Base-by-base conservation (phyloP, 2,888 invertebrate species). In the Trisateles emortualis region DNA sequence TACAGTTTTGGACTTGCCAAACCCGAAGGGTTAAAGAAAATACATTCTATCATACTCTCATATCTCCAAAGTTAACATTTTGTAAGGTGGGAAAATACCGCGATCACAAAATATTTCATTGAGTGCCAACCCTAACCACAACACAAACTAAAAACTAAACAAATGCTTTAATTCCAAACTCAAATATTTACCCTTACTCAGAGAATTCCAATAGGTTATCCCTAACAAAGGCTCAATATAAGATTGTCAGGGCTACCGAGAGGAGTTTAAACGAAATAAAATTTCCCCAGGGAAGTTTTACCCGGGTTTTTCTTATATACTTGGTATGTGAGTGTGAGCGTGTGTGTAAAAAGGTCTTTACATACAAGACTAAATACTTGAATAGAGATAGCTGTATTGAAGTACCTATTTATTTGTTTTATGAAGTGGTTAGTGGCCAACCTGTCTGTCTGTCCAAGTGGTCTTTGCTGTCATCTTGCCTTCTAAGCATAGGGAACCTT, bases 231-330 rank as follows among this genome's bases (percentile, higher is more conserved):
- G 62, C 32, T 47, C 44, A 53, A 59, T 63, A 59, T 56, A 56
- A 63, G 52, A 60, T 59, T 63, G 54, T 45, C 59, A 64, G 58
- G 52, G 47, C 36, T 52, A 48, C 55, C 43, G 36, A 48, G 51
- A 39, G 50, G 67, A 59, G 62, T 64, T 67, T 72, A 69, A 66
- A 59, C 52, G 72, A 67, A 74, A 70, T 74, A 68, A 68, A 74
- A 74, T 67, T 74, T 71, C 72, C 72, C 71, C 39, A 35, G 67
- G 54, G 68, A 54, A n/a, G 14, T 26, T 56, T 50, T 43, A 50
- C 39, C 52, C 55, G 38, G 57, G 59, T 45, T 64, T 59, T 65
- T 59, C 59, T 36, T 30, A 26, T 6, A 35, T 41, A 11, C 17
- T 13, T 22, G 8, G n/a, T n/a, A n/a, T n/a, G n/a, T n/a, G n/a